Base-by-base conservation (phyloP, 2,797 vertebrate genomes). In the Stomatorhinus walkeri region DNA sequence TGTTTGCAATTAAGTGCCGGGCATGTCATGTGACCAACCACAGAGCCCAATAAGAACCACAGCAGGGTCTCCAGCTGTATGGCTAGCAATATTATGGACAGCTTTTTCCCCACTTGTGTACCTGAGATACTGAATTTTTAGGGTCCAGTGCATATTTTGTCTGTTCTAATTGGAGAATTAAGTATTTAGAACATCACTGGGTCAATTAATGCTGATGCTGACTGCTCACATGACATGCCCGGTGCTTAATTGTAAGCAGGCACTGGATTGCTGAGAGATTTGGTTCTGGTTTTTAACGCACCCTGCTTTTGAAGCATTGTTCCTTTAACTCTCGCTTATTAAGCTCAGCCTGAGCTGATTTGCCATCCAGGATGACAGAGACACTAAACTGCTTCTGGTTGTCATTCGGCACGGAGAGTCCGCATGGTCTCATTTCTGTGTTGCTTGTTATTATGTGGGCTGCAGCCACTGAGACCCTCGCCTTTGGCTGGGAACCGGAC, bases 1-100 rank as follows among this genome's bases (percentile, higher is more conserved):
- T 89, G 88, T 89, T 68, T 68, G 81, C 59, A 89, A 86, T 86
- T 89, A 85, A 64, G 56, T 46, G 1, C 56, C 1, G 43, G 36
- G 51, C 19, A 8, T 16, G 32, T 85, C 48, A 85, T 51, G 84
- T 85, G 84, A 85, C 36, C 36, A 52, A 32, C 8, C 36, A 10
- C 85, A 19, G 85, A 40, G 12, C 52, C 59, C 51, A 43, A 6
- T 59, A 46, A n/a, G 54, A 87, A 19, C 32, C 51, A n/a, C 32
- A 19, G 61, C 54, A 61, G 85, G 52, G 24, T 59, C 28, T 36
- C 7, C 0, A 87, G 51, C 48, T 19, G 12, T 19, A 28, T 28
- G 48, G 46, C 22, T 14, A 46, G 76, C 7, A 46, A 81, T 43
- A 81, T 8, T 7, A 85, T 51, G 9, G n/a, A 24, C 40, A 22